Conservation (phyloP, 2,888 invertebrate species). For the Calliphora vomitoria region DNA sequence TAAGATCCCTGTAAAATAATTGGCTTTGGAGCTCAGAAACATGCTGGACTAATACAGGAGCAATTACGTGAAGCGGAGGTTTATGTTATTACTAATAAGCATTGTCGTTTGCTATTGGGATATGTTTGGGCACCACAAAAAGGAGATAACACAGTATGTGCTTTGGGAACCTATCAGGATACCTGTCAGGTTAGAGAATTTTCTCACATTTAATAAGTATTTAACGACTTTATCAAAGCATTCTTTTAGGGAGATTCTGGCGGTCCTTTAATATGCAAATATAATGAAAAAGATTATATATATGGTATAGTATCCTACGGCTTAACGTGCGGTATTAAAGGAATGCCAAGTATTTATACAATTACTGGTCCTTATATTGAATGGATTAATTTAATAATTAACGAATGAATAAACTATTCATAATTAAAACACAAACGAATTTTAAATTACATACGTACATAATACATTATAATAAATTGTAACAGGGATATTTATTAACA, state of each 20-base stretch:
- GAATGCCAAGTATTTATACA: slow-evolving; percentile 83
- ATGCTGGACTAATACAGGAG: slow-evolving; percentile 81
- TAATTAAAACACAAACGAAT: background rate
- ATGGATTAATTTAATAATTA: slow-evolving; percentile 78
- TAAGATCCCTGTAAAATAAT: slow-evolving; percentile 81
- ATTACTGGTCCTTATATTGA: slow-evolving; percentile 81
- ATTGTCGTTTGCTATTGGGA: slow-evolving; percentile 80
- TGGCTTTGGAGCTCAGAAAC: slow-evolving; percentile 82
- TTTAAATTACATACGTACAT: slow-evolving; percentile 3
- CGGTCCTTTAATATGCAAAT: slow-evolving; percentile 82
- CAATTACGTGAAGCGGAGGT: slow-evolving; percentile 80
- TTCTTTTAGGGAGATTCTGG: slow-evolving; percentile 82
- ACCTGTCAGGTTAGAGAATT: slow-evolving; percentile 79
- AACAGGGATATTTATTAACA: slow-evolving; percentile 25
- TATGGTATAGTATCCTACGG: slow-evolving; percentile 83
- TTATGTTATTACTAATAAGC: slow-evolving; percentile 78
- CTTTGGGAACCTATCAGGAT: slow-evolving; percentile 81
- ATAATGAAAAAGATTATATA: slow-evolving; percentile 79
- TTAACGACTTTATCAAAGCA: slow-evolving; percentile 3
- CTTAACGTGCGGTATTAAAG: slow-evolving; percentile 81
- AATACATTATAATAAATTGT: slow-evolving; percentile 14
- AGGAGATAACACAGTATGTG: slow-evolving; percentile 82
- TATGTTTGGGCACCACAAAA: slow-evolving; percentile 82
- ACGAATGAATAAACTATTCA: slow-evolving; percentile 41
- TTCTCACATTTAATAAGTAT: background rate